Evolutionary conservation across 1,140 invertebrate species (phyloP), one percentile per base, ranked within the genome.

Genomic region (Potamilus streckersoni): DNA sequence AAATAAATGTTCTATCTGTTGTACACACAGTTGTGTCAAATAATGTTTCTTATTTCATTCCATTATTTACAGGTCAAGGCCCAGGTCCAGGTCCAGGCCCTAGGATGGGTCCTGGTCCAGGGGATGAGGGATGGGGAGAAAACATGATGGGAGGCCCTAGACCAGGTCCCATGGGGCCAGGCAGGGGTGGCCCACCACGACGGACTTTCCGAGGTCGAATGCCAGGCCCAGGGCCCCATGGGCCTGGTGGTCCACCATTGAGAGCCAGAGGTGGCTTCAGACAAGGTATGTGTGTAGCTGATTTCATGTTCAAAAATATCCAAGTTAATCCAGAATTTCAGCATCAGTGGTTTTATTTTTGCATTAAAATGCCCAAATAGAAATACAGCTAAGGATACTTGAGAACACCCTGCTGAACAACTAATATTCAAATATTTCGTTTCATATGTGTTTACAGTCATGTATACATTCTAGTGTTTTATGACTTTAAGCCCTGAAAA

Each of bases 81-180:
- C 20, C 67, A 69, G 31, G 27, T 71, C 62, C 19, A 31, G 38
- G 49, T 27, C 20, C 19, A 64, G 71, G 71, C 68, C 70, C 67
- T 66, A 73, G 67, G n/a, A 38, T 76, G 15, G 60, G 63, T 63
- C 38, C 57, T 19, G 69, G 49, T 20, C 61, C 68, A 11, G 69
- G 49, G 16, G 69, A 38, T 56, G 73, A 79, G 58, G 77, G 71
- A 16, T 77, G 74, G 80, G 71, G 74, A 56, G 77, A 76, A 20
- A 80, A 78, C 62, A 80, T 78, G 79, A 73, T 78, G 62, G 76
- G 75, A 55, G 79, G 79, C 16, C 79, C 63, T 0, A 64, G 58
- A 58, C 71, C 71, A n/a, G 62, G 56, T 12, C 70, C 73, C 71
- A 71, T 65, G 69, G 75, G 69, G 15, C 61, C 64, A 62, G 73